phyloP scores from a whole-genome alignment of 2,797 vertebrate species.

The Emydoidea blandingii region DNA sequence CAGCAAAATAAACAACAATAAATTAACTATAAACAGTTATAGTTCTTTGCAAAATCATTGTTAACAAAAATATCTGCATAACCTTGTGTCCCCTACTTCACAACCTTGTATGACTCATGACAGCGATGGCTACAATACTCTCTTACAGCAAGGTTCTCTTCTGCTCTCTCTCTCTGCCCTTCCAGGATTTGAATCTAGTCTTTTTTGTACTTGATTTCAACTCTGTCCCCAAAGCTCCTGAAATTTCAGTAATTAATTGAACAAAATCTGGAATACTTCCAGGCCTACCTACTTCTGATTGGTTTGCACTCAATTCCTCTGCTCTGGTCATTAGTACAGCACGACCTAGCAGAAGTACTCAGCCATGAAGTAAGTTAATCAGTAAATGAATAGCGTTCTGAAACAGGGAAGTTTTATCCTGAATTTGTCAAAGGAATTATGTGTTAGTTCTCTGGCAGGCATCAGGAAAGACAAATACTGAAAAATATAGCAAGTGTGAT shows the following conservation, averaged over 20 bases:
- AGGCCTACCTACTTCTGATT: conserved; percentile 61
- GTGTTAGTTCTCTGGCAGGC: conserved; percentile 70
- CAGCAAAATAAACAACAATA: conserved; percentile 14
- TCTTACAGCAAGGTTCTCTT: neutral
- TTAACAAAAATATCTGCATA: neutral
- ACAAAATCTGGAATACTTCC: conserved; percentile 64
- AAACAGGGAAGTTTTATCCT: conserved; percentile 67
- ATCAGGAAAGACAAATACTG: conserved; percentile 67
- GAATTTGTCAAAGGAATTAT: conserved; percentile 70
- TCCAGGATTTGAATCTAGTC: conserved; percentile 31
- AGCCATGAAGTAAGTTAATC: conserved; percentile 79
- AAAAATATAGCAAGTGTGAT: conserved; percentile 68
- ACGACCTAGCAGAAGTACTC: conserved; percentile 72
- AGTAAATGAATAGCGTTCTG: conserved; percentile 74
- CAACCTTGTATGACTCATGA: conserved; percentile 9
- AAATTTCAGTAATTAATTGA: conserved; percentile 72
- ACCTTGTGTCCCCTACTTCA: neutral
- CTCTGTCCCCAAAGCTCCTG: conserved; percentile 55
- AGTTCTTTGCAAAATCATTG: conserved; percentile 32
- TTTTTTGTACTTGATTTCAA: conserved; percentile 46
- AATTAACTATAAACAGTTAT: neutral
- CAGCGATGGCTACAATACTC: neutral
- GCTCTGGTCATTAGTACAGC: conserved; percentile 69
- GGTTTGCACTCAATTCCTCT: conserved; percentile 59
- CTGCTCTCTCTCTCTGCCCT: neutral